These are phyloP conservation scores for Ranitomeya imitator DNA, from an alignment of 2,113 vertebrate genomes.

Conservation along the genomic window DNA sequence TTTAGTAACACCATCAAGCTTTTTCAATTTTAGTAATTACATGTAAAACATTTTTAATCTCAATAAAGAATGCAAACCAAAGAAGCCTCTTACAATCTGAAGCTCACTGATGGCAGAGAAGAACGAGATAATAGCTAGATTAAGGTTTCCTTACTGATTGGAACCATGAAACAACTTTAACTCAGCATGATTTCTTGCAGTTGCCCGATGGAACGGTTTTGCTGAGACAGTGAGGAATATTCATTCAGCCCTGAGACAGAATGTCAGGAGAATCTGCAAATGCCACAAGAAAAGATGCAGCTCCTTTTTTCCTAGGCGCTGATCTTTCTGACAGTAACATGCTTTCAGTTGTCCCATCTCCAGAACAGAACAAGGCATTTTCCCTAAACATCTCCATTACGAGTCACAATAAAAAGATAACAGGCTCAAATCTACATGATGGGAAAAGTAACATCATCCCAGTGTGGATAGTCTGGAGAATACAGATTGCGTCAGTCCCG, in stretches of 20 bases:
- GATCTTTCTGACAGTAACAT: constrained; percentile 14
- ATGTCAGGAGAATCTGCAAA: constrained; percentile 30
- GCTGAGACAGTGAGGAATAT: constrained; percentile 39
- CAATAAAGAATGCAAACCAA: constrained; percentile 33
- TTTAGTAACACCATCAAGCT: constrained; percentile 28
- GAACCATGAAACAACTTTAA: constrained; percentile 41
- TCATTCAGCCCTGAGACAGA: constrained; percentile 25
- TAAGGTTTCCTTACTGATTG: constrained; percentile 32
- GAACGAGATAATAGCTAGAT: constrained; percentile 23
- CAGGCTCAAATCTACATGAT: not conserved
- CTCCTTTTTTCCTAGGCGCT: not conserved
- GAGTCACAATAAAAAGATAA: constrained; percentile 24
- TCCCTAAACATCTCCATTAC: constrained; percentile 2
- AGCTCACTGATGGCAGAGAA: constrained; percentile 4
- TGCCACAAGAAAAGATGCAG: constrained; percentile 23
- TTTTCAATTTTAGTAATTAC: constrained; percentile 28
- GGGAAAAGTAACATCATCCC: not conserved
- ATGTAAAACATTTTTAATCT: constrained; percentile 46
- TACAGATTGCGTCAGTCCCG: not conserved
- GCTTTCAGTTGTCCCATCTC: constrained; percentile 15
- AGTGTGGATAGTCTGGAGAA: not conserved
- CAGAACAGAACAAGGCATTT: constrained; percentile 5
- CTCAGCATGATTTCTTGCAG: not conserved
- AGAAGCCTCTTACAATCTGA: constrained; percentile 11
- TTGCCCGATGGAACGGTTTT: constrained; percentile 7